Conservation (phyloP, 1,140 invertebrate genomes). For the Condylostylus longicornis region DNA sequence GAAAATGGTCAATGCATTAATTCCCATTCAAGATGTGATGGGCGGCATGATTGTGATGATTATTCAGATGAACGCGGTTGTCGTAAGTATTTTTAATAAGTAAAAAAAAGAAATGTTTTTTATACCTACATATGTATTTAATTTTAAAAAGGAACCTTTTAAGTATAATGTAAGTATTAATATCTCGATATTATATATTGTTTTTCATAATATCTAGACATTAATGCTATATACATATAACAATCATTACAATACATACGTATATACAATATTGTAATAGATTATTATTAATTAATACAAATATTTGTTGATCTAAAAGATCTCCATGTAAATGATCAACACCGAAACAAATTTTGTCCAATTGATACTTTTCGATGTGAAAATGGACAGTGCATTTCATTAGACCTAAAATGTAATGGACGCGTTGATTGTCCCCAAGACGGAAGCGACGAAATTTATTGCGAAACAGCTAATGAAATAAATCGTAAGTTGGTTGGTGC, state of each 20-base stretch:
- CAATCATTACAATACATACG: not conserved
- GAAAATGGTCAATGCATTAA: constrained; percentile 37
- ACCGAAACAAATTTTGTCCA: constrained; percentile 17
- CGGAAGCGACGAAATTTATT: constrained; percentile 50
- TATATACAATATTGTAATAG: too few relatives aligned
- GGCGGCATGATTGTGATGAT: constrained; percentile 49
- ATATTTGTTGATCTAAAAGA: too few relatives aligned
- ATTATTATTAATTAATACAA: too few relatives aligned
- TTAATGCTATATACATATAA: not conserved
- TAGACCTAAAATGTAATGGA: constrained; percentile 41
- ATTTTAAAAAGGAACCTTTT: too few relatives aligned
- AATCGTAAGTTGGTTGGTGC: constrained; percentile 30
- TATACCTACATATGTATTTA: too few relatives aligned
- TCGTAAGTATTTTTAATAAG: constrained; percentile 42
- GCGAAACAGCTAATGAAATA: constrained; percentile 29
- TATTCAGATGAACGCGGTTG: constrained; percentile 56
- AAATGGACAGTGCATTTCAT: constrained; percentile 47
- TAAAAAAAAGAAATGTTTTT: too few relatives aligned
- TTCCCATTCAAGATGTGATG: constrained; percentile 42
- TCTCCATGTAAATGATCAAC: too few relatives aligned
- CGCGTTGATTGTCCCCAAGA: constrained; percentile 48
- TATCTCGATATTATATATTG: not conserved
- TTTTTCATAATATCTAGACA: constrained; percentile 1
- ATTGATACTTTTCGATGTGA: constrained; percentile 44
- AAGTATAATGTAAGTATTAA: too few relatives aligned